Conservation (phyloP, 2,113 vertebrate genomes). For the Mormyrus lacerda region DNA sequence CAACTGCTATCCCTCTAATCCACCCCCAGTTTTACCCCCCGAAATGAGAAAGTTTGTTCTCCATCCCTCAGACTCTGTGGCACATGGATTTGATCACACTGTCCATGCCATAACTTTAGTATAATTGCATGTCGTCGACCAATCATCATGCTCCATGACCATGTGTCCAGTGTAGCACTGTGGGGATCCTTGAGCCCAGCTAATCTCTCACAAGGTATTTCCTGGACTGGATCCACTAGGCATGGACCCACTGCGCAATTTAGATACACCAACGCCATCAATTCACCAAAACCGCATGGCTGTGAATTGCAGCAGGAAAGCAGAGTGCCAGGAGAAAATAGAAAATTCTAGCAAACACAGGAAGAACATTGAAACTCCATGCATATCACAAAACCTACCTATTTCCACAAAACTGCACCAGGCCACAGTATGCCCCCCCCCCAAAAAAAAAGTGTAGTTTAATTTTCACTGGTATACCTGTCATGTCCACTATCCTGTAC, state of each 20-base stretch:
- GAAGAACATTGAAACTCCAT: neutral
- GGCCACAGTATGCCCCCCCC: neutral
- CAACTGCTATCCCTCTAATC: neutral
- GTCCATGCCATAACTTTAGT: neutral
- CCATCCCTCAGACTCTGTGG: neutral
- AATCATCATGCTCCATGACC: neutral
- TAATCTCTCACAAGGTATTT: neutral
- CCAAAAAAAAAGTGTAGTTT: neutral
- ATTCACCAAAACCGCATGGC: neutral
- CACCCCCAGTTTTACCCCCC: neutral
- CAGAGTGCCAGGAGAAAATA: neutral
- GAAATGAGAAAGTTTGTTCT: neutral
- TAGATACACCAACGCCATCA: neutral
- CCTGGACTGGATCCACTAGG: neutral
- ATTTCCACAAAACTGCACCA: neutral
- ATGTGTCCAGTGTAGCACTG: neutral
- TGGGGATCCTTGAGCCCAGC: neutral
- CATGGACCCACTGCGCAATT: neutral
- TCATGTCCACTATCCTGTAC: neutral
- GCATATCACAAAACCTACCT: neutral
- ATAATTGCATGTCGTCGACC: neutral
- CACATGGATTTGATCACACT: neutral
- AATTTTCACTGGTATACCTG: neutral
- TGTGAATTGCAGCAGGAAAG: neutral
- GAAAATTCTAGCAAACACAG: neutral